A percentile compares a stretch with the other conserved stretches of the same genome.
These are phyloP conservation scores for Himalopsyche japonica DNA, from an alignment of 2,888 invertebrate species.

Conservation along the genomic window DNA sequence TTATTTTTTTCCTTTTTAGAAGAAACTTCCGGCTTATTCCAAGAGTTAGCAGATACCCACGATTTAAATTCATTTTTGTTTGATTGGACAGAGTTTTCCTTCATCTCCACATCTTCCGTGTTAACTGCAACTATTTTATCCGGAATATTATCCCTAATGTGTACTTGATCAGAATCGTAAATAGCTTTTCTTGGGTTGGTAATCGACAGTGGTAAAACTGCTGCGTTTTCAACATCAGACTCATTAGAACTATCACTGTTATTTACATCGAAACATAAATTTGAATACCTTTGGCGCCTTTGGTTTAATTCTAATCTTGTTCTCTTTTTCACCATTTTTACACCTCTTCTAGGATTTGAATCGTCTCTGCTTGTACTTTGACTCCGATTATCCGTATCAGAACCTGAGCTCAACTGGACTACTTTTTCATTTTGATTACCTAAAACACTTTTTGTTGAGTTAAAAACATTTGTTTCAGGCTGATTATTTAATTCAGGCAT, in stretches of 20 bases:
- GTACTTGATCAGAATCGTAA: background rate
- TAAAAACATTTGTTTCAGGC: no score
- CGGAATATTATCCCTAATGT: background rate
- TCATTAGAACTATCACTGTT: background rate
- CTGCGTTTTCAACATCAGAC: background rate
- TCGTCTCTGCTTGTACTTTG: background rate
- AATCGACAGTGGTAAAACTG: background rate
- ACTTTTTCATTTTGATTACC: constrained; percentile 2
- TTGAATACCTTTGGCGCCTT: background rate
- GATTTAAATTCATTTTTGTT: background rate
- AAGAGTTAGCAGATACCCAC: constrained; percentile 24
- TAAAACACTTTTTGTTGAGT: no score
- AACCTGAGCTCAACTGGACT: constrained; percentile 30
- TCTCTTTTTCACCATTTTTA: background rate
- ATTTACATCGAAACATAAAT: background rate
- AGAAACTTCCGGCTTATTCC: constrained; percentile 25
- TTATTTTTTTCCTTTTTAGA: constrained; percentile 12
- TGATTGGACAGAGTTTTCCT: background rate
- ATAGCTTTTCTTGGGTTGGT: background rate
- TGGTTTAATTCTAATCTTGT: background rate
- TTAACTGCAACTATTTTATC: background rate
- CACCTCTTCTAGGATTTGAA: background rate
- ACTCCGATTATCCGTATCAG: constrained; percentile 1
- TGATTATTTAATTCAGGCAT: constrained; percentile 31
- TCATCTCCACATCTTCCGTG: background rate